Evolutionary conservation across 2,888 invertebrate species (phyloP), one percentile per base, ranked within the genome.

Genomic region (Meta bourneti): DNA sequence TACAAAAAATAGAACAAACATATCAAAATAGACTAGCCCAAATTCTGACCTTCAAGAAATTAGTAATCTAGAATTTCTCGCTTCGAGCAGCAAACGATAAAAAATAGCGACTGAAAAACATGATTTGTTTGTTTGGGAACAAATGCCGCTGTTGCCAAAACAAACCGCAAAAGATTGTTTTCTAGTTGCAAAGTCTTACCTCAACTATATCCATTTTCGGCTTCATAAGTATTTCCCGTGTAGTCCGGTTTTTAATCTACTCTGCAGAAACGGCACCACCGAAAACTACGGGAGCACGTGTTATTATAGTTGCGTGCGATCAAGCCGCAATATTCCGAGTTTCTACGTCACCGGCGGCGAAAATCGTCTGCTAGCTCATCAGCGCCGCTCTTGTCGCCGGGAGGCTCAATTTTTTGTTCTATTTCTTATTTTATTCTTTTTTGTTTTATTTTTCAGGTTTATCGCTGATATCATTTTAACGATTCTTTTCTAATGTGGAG

Each of bases 191-290:
- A 75, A 79, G 34, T 11, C 81, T 81, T 48, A 81, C 81, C 69
- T 81, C 81, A 69, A 70, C 81, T 70, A 81, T 34, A 70, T 81
- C 81, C 81, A 81, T 81, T 61, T 81, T 81, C 61, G 81, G 81
- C 81, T 16, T 81, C 81, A 81, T 81, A 81, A 34, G 70, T 78
- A 20, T 78, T n/a, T 78, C n/a, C 52, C 51, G 16, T 49, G n/a
- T 48, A 81, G 81, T 70, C 49, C 54, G 79, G 52, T 81, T 70
- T 81, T 69, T 20, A 61, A 69, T 81, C 69, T 48, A 34, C 81
- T 70, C 16, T 69, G 34, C 20, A 81, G 69, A 79, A 69, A 69
- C 48, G 8, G 69, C 19, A 16, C 69, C 69, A 70, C 61, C 34
- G 69, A 48, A 69, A 81, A 70, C 78, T 74, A 74, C 74, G 13